A percentile compares a stretch with the other conserved stretches of the same genome.
These are phyloP conservation scores for Dreissena polymorpha DNA, from an alignment of 1,140 invertebrate genomes.

Conservation along the genomic window DNA sequence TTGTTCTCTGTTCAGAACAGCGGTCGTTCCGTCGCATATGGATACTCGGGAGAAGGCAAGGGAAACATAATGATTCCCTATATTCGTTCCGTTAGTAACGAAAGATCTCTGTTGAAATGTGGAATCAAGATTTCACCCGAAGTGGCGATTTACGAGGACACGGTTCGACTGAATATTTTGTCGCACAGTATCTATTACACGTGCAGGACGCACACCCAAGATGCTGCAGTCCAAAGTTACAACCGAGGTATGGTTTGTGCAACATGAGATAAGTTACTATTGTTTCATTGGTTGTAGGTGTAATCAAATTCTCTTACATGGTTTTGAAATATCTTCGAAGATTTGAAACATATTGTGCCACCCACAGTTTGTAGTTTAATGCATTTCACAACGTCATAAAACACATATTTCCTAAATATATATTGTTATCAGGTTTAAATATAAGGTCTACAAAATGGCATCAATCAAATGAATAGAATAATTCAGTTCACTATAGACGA, in stretches of 20 bases:
- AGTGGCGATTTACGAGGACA: constrained; percentile 22
- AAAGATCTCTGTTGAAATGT: constrained; percentile 43
- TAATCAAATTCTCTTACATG: too few species aligned
- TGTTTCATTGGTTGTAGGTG: too few species aligned
- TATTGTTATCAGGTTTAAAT: constrained; percentile 1
- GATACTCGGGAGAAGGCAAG: constrained; percentile 44
- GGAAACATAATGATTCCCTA: constrained; percentile 47
- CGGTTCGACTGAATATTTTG: constrained; percentile 18
- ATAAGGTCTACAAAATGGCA: constrained; percentile 26
- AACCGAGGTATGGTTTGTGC: constrained; percentile 16
- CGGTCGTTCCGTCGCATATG: constrained; percentile 14
- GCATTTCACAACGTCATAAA: too few species aligned
- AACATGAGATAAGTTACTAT: too few species aligned
- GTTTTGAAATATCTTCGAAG: too few species aligned
- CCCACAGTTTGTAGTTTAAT: too few species aligned
- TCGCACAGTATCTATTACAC: constrained; percentile 30
- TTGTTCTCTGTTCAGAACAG: constrained; percentile 21
- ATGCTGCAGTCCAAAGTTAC: constrained; percentile 45
- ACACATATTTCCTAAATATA: too few species aligned
- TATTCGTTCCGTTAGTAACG: constrained; percentile 48
- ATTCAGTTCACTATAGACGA: constrained; percentile 49
- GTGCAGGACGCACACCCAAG: constrained; percentile 45
- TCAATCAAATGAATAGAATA: constrained; percentile 29
- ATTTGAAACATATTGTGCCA: too few species aligned
- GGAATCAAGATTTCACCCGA: constrained; percentile 27